phyloP scores from a whole-genome alignment of 2,888 invertebrate genomes.

The Pyrochroa serraticornis region DNA sequence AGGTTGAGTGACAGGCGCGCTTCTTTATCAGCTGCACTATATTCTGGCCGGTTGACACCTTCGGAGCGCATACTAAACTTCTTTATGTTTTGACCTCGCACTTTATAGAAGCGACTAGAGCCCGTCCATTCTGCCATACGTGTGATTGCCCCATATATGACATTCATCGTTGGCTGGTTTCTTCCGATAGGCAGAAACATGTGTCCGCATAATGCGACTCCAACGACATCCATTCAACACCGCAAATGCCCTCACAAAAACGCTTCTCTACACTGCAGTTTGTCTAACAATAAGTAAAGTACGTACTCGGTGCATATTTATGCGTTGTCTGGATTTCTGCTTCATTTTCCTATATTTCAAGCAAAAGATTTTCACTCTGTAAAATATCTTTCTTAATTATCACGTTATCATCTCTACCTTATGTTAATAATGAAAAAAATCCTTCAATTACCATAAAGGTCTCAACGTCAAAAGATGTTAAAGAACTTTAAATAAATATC shows the following conservation, averaged over 20 bases:
- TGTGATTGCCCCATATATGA: conserved; percentile 35
- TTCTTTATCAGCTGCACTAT: conserved; percentile 58
- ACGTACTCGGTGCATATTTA: conserved; percentile 41
- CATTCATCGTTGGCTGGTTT: conserved; percentile 45
- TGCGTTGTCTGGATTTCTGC: conserved; percentile 35
- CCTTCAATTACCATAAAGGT: conserved; percentile 34
- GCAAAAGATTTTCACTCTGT: conserved; percentile 38
- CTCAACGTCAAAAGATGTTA: conserved; percentile 33
- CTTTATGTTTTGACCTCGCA: conserved; percentile 46
- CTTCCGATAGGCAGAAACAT: conserved; percentile 46
- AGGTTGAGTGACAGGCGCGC: conserved; percentile 56
- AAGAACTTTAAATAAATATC: conserved; percentile 32
- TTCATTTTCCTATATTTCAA: conserved; percentile 38
- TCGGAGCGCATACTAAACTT: conserved; percentile 50
- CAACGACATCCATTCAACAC: conserved; percentile 41
- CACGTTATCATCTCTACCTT: conserved; percentile 14
- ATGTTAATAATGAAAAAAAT: conserved; percentile 35
- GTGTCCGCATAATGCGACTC: conserved; percentile 48
- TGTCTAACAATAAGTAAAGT: conserved; percentile 40
- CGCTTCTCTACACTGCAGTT: conserved; percentile 19
- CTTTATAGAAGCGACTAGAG: conserved; percentile 7
- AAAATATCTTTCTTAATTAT: conserved; percentile 29
- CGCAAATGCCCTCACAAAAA: conserved; percentile 23
- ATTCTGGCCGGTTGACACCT: conserved; percentile 53
- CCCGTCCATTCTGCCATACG: conserved; percentile 24